A percentile compares a stretch with the other conserved stretches of the same genome.
phyloP scores from a whole-genome alignment of 2,888 invertebrate genomes.

The Deilephila elpenor region DNA sequence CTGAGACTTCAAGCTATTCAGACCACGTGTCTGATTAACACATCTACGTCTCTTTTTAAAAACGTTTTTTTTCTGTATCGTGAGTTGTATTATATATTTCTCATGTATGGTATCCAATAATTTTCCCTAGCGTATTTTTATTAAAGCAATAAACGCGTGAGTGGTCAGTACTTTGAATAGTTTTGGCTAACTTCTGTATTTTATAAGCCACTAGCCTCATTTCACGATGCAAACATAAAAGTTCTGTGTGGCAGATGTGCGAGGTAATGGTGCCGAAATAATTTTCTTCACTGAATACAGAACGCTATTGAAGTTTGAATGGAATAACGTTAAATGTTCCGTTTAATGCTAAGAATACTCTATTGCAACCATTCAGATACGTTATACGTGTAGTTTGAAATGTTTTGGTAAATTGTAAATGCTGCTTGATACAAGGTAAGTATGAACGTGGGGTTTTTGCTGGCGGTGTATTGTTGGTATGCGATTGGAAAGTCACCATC shows the following conservation, averaged over 20 bases:
- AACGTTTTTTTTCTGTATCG: not conserved
- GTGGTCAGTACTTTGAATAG: not conserved
- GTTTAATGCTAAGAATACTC: conserved; percentile 46
- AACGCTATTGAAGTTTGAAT: conserved; percentile 61
- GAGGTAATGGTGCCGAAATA: conserved; percentile 71
- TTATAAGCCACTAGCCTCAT: conserved; percentile 40
- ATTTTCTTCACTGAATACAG: conserved; percentile 63
- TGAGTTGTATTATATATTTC: not conserved
- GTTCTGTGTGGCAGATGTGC: conserved; percentile 64
- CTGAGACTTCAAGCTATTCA: too few species aligned
- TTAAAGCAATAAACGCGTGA: not conserved
- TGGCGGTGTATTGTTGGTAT: too few species aligned
- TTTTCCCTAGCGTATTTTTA: not conserved
- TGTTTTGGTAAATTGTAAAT: not conserved
- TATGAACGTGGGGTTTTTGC: too few species aligned
- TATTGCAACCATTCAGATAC: not conserved
- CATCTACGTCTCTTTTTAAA: too few species aligned
- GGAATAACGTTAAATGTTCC: conserved; percentile 62
- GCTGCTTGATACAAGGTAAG: not conserved
- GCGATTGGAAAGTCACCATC: too few species aligned
- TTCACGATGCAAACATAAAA: conserved; percentile 57
- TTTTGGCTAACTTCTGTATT: conserved; percentile 26
- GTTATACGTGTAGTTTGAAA: not conserved
- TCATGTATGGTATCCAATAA: not conserved
- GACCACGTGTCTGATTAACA: too few species aligned